These are phyloP conservation scores for Bradypodion ventrale DNA, from an alignment of 2,797 vertebrate genomes.

Conservation along the genomic window DNA sequence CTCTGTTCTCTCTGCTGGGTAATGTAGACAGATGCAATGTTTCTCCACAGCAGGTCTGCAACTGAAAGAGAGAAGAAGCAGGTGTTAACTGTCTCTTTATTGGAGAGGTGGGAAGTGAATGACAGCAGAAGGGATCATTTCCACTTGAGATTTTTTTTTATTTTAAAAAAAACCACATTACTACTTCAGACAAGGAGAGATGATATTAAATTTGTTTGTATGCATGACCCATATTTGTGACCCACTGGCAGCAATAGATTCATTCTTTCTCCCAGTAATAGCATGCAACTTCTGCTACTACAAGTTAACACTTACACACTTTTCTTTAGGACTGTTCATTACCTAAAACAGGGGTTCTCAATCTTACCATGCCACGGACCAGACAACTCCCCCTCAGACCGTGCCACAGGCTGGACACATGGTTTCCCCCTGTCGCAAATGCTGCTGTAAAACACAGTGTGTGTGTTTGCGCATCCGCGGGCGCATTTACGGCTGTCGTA, in stretches of 20 bases:
- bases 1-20: constrained; percentile 11
- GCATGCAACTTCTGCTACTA: constrained; percentile 35
- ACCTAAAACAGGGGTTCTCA: too few relatives aligned
- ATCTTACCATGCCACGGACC: too few relatives aligned
- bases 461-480: too few relatives aligned
- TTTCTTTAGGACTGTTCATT: constrained; percentile 40
- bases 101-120: not conserved
- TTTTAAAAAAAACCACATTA: not conserved
- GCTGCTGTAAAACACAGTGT: too few relatives aligned
- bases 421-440: too few relatives aligned
- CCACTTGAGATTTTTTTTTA: not conserved
- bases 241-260: not conserved
- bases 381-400: too few relatives aligned
- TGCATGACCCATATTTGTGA: not conserved
- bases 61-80: constrained; percentile 28
- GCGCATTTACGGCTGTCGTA: too few relatives aligned
- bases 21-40: constrained; percentile 27
- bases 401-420: too few relatives aligned
- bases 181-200: not conserved
- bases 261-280: not conserved
- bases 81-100: constrained; percentile 39
- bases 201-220: not conserved
- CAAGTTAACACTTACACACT: constrained; percentile 31
- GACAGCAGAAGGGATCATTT: not conserved
- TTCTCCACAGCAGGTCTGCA: constrained; percentile 23